These are phyloP conservation scores for Gulo gulo DNA, from an alignment of 2,113 vertebrate species.

Conservation along the genomic window DNA sequence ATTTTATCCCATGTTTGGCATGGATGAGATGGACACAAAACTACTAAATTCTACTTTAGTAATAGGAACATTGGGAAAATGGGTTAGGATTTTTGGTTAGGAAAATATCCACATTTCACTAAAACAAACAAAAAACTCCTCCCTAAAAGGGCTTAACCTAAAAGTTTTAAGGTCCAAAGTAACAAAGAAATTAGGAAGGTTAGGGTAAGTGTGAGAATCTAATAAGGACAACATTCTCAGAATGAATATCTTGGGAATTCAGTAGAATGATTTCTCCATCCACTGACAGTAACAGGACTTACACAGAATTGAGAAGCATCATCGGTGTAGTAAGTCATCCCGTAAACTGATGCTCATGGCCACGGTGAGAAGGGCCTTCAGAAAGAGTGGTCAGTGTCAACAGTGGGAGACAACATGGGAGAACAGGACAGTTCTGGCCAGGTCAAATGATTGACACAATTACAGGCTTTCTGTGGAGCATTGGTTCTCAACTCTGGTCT, in stretches of 20 bases:
- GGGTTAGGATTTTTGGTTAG: background rate
- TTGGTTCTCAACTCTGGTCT: background rate
- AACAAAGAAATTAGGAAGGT: background rate
- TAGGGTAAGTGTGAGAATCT: background rate
- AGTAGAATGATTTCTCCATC: background rate
- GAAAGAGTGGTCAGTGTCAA: background rate
- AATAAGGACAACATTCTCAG: background rate
- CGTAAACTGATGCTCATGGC: background rate
- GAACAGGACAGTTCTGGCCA: background rate
- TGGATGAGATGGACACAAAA: background rate
- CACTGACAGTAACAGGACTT: background rate
- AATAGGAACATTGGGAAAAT: background rate
- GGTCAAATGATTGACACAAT: background rate
- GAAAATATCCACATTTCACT: background rate
- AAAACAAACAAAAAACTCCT: background rate
- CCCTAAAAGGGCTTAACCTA: background rate
- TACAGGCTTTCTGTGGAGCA: background rate
- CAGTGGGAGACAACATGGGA: background rate
- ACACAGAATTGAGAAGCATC: background rate
- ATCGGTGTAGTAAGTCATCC: background rate
- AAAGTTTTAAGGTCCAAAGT: background rate
- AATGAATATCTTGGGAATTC: background rate
- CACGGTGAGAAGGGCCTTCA: background rate
- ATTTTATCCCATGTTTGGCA: background rate
- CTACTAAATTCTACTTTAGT: background rate